Evolutionary conservation across 2,797 vertebrate genomes (phyloP).

Genomic region (Coregonus sp.): DNA sequence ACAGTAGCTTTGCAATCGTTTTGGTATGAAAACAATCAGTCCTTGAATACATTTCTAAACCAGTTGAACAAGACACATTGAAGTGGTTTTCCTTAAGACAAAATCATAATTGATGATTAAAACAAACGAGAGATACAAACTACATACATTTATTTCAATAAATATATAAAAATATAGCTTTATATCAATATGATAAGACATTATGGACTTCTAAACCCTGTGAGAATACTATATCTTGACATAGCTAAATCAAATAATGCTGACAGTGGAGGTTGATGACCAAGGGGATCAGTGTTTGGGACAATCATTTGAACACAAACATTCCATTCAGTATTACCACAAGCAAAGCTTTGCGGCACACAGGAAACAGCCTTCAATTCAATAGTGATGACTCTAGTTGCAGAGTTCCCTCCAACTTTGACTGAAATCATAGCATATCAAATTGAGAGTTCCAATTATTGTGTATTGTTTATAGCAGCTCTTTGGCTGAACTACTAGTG

Average conservation of each 20-base stretch:
- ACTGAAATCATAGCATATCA: neutral
- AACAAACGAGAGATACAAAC: slow-evolving; percentile 6
- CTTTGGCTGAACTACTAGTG: neutral
- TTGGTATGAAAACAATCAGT: slow-evolving; percentile 30
- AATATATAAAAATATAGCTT: slow-evolving; percentile 18
- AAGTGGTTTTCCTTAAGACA: slow-evolving; percentile 3
- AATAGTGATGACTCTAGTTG: neutral
- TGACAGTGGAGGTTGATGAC: neutral
- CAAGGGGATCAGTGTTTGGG: neutral
- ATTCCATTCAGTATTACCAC: neutral
- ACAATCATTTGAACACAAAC: neutral
- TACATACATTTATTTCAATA: slow-evolving; percentile 4
- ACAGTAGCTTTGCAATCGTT: slow-evolving; percentile 1
- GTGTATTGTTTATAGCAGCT: neutral
- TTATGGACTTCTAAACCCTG: slow-evolving; percentile 8
- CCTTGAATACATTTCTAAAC: slow-evolving; percentile 8
- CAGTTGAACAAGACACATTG: slow-evolving; percentile 5
- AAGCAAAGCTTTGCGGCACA: neutral
- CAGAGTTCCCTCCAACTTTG: neutral
- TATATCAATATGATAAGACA: slow-evolving; percentile 18
- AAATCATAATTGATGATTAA: slow-evolving; percentile 2
- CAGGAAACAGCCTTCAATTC: neutral
- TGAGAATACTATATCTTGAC: slow-evolving; percentile 6
- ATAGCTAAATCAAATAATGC: neutral
- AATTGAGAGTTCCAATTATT: neutral